Evolutionary conservation across 1,140 invertebrate species (phyloP), one percentile per base, ranked within the genome.

Genomic region (Tetramorium parvispinum): DNA sequence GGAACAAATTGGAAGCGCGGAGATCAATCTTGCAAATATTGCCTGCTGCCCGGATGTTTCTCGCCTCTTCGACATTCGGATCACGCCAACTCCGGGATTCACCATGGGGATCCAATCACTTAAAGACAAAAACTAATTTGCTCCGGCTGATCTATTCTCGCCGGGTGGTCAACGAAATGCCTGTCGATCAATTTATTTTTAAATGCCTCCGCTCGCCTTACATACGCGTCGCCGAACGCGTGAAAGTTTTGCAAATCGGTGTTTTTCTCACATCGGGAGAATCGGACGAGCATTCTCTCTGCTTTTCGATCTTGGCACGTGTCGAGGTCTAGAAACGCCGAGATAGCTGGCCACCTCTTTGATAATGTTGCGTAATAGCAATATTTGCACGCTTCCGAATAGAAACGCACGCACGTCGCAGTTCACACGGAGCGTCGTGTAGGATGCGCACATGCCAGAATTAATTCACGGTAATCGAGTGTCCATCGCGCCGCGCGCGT

Each of bases 351-450:
- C 82, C 81, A 76, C 37, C 32, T 78, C 32, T 78, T 63, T 78
- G 73, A 85, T 85, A 78, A 85, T 3, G 32, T 85, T 78, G 73
- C 75, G 46, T 65, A 85, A 77, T 11, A 78, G 46, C 32, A 59
- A 55, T 85, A 85, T 85, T 78, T 63, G 59, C 21, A 73, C 43
- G 49, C 73, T 24, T 75, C 73, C 43, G 21, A 73, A 61, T 24
- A 75, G 79, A 83, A 82, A 75, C n/a, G 53, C 43, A 37, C 24
- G 40, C 27, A 49, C 46, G 46, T 68, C 51, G 40, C 55, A 59
- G 27, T 75, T 59, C 16, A 40, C 43, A 21, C 53, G 55, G 57
- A 75, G 37, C 68, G 59, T 43, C 40, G 13, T 40, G 46, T 61
- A n/a, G n/a, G 59, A 59, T 27, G 27, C n/a, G 21, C 24, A 55